Evolutionary conservation across 1,140 invertebrate species (phyloP), one percentile per base, ranked within the genome.

Genomic region (Hylaeus anthracinus): DNA sequence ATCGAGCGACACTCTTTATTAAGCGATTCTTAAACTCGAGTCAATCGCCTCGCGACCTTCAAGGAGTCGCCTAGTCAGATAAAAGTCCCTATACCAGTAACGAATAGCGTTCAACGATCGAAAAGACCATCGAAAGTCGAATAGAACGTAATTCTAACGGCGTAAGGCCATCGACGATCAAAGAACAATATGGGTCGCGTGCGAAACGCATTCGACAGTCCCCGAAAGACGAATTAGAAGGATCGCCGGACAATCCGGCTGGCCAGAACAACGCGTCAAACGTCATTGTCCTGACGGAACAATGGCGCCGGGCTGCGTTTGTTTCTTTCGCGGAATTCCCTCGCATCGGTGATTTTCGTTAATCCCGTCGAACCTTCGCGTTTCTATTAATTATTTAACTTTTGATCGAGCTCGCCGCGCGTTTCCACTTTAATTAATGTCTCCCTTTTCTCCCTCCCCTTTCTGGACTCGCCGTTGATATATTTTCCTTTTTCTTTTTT

Each of bases 371-470:
- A 8, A 60, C 6, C 6, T 60, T 37, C 58, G 9, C 5, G 6
- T 37, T 70, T 70, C 37, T 70, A 60, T 72, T 72, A 72, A 72
- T 72, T 55, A 72, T 72, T 55, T 51, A 56, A 75, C 73, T 75
- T 75, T 75, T 75, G 63, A 64, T 53, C 73, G 55, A 26, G 26
- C 39, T 41, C 63, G 51, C 45, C 61, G 43, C 48, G 14, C 45
- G 60, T 66, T 72, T 75, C 43, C 73, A 64, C 64, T 65, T 75
- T 75, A 75, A 75, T 75, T 75, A 75, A 75, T 75, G 73, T 66
- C 61, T 14, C 73, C 64, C 73, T 56, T 66, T n/a, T 60, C n/a
- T 60, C 12, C n/a, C n/a, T 5, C 58, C n/a, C 15, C 1, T 6
- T 5, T 8, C 45, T 8, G 0, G 4, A 0, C 58, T 64, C 61